Evolutionary conservation across 2,888 invertebrate genomes (phyloP), one percentile per base, ranked within the genome.

Genomic region (Polietes domitor): DNA sequence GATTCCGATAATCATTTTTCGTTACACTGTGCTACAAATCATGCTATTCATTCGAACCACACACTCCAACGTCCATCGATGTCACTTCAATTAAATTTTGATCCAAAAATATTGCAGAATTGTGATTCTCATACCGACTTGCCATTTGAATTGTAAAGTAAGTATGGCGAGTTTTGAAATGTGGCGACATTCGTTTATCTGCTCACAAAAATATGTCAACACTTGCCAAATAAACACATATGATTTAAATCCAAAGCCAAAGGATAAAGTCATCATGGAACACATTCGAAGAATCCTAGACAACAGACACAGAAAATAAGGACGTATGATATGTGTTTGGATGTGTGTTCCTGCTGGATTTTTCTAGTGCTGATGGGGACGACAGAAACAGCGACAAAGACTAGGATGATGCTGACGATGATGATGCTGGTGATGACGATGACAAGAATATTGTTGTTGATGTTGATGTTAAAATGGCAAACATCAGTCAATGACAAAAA

Each of bases 401-500:
- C 9, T n/a, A n/a, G n/a, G n/a, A n/a, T n/a, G n/a, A n/a, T 37
- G 9, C 32, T n/a, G 24, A 68, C 63, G 73, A 21, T 53, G 19
- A 41, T 24, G 26, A 43, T 7, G 47, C 19, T 55, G 70, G n/a
- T 7, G 61, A 47, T 21, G 21, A 47, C 17, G 41, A 43, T 43
- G 72, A 65, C 28, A 53, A 43, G 9, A 74, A 70, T 74, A 58
- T 68, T 79, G 79, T 58, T 79, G 68, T 70, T 79, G 74, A 79
- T 79, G 68, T 70, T 74, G 74, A 79, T 74, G 74, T 74, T 74
- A 21, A 58, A 74, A 70, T 79, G 68, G 68, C 73, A 79, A 79
- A 61, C 79, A 79, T 79, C 74, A 74, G 74, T 79, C 79, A 79
- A 68, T 79, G 79, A 79, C 79, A 79, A 73, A 74, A 68, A 58